Base-by-base conservation (phyloP, 2,888 invertebrate species). In the Ptychoptera contaminata region DNA sequence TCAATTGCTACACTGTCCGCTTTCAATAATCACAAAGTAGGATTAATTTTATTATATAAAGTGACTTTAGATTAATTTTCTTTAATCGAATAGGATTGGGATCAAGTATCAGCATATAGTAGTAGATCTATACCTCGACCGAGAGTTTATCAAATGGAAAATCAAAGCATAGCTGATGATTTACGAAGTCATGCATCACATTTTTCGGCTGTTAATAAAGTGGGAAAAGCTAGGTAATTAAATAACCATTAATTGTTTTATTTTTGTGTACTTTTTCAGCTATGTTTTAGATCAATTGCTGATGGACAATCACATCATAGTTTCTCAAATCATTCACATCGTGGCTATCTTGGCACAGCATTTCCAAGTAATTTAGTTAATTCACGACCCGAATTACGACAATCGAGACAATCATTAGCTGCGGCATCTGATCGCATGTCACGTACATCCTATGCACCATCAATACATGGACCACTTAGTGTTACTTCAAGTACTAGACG, bases 241-340 rank as follows among this genome's bases (percentile, higher is more conserved):
- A 30, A 67, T 51, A 58, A 69, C 37, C 23, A 23, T 23, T 23
- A 23, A 23, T 23, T 23, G 23, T 23, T 42, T 34, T 8, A 34
- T 30, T 31, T 16, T 7, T 41, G 8, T 14, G 34, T 30, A 8
- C 23, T 23, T 23, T 23, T 23, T 23, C 23, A 23, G 23, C 23
- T 23, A 23, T 23, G 23, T 23, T 51, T 50, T 53, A 76, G 86
- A 56, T 85, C 86, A 49, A 75, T 86, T 53, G 87, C 86, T 48
- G 88, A 90, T 61, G 87, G 87, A 48, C 88, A 88, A 65, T 87
- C 87, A 45, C 87, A 88, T 61, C 83, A 88, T 62, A 86, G 87
- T 60, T 87, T 86, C 64, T 82, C 85, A 47, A 86, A 85, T 58
- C 74, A 78, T 57, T 85, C 86, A 38, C 81, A 78, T 55, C 76